A percentile compares a stretch with the other conserved stretches of the same genome.
phyloP scores from a whole-genome alignment of 2,888 invertebrate species.

The Pantelozetes paolii region DNA sequence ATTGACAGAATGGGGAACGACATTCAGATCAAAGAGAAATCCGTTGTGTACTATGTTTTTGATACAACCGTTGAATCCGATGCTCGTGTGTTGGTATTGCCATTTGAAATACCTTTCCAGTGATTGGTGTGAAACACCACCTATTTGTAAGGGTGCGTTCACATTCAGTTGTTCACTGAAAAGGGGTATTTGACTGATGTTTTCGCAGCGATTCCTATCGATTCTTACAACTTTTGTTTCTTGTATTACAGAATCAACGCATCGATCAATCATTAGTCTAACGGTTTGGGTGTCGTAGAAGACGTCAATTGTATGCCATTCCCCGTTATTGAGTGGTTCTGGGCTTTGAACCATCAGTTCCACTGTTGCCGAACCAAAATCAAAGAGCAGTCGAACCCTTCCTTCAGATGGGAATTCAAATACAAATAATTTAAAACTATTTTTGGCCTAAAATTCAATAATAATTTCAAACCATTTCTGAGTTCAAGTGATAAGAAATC shows the following conservation, averaged over 20 bases:
- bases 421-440: not conserved
- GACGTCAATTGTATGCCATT: conserved; percentile 80
- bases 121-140: conserved; percentile 69
- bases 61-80: conserved; percentile 89
- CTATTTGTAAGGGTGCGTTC: conserved; percentile 88
- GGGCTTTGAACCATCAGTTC: conserved; percentile 66
- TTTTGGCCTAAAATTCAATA: not conserved
- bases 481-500: conserved; percentile 90
- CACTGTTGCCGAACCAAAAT: conserved; percentile 79
- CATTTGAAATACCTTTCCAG: conserved; percentile 22
- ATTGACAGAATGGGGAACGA: conserved; percentile 39
- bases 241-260: conserved; percentile 73
- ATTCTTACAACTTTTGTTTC: conserved; percentile 64
- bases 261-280: conserved; percentile 84
- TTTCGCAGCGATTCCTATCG: conserved; percentile 82
- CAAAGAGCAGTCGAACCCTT: conserved; percentile 64
- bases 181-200: conserved; percentile 71
- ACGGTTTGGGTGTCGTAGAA: conserved; percentile 64
- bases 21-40: conserved; percentile 52
- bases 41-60: conserved; percentile 92
- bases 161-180: conserved; percentile 94
- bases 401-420: conserved; percentile 1
- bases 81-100: conserved; percentile 32
- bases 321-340: conserved; percentile 69
- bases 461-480: conserved; percentile 63